Base-by-base conservation (phyloP, 2,797 vertebrate species). In the Spea hammondii region DNA sequence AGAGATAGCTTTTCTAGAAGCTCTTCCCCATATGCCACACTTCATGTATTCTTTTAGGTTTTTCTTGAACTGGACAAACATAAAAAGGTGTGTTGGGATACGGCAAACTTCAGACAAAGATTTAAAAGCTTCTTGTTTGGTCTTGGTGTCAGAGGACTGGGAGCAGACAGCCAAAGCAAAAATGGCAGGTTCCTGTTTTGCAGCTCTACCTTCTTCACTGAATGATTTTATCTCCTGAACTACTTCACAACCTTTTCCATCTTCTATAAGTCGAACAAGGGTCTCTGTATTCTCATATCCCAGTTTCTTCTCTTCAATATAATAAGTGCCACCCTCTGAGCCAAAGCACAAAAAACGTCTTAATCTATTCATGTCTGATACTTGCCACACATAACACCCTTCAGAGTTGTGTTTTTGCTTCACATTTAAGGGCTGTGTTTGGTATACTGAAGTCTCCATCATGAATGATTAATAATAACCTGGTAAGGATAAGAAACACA, bases 1-100 rank as follows among this genome's bases (percentile, higher is more conserved):
- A 9, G 95, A 93, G 67, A 98, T 90, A 0, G 95, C 95, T 89
- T 95, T 98, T 83, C 97, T 92, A 83, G 98, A 90, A 4, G 95
- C 96, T 10, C 97, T 94, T 1, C 97, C 97, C 97, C 97, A 98
- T 78, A 99, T 98, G 79, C 97, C 97, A 82, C 95, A 96, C 73
- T 93, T 95, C 95, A 96, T 95, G 68, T 93, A 93, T 65, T 93
- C 94, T 85, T 93, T 96, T 79, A 98, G 88, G 79, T 97, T 95
- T 86, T 97, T 99, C 89, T 97, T 98, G 86, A 94, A 96, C 78
- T 97, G 95, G 80, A 99, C 91, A 73, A 98, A 96, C 70, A 92
- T 87, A 87, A 99, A 99, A 77, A 98, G 93, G 83, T 96, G 94
- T 2, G 91, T 90, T 5, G 97, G 94, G 32, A 92, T 80, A 49